Evolutionary conservation across 2,888 invertebrate genomes (phyloP).

Genomic region (Cataglyphis rosenhaueri): DNA sequence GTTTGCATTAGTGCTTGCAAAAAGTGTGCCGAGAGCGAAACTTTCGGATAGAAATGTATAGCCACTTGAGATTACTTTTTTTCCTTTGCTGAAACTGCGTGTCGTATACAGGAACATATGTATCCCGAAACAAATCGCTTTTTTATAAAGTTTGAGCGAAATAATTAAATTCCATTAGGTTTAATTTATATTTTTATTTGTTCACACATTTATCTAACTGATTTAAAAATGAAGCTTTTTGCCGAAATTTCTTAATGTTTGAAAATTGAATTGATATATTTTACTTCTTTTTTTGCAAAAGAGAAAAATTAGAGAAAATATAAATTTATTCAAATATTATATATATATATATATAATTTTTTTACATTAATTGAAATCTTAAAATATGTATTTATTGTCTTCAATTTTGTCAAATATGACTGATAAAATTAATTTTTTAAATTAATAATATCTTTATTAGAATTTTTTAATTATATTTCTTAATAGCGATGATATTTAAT

Average conservation of each 20-base stretch:
- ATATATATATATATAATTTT: no score
- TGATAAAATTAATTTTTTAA: neutral
- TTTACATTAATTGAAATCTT: neutral
- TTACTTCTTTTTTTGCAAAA: neutral
- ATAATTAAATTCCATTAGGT: conserved; percentile 26
- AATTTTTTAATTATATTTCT: neutral
- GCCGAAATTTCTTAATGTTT: neutral
- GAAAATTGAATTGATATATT: neutral
- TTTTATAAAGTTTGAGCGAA: neutral
- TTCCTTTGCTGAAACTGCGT: conserved; percentile 42
- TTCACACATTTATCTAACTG: neutral
- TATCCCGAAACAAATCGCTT: conserved; percentile 33
- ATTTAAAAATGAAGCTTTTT: neutral
- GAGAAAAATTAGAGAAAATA: neutral
- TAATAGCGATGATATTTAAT: no score
- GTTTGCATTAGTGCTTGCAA: conserved; percentile 49
- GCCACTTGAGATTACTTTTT: conserved; percentile 74
- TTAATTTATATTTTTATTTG: neutral
- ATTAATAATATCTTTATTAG: neutral
- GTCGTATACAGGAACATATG: conserved; percentile 37
- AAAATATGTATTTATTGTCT: neutral
- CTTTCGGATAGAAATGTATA: conserved; percentile 69
- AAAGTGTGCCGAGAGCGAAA: conserved; percentile 60
- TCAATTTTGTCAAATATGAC: neutral
- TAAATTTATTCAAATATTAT: neutral